phyloP scores from a whole-genome alignment of 2,797 vertebrate species.

The Syndactyla subalaris region DNA sequence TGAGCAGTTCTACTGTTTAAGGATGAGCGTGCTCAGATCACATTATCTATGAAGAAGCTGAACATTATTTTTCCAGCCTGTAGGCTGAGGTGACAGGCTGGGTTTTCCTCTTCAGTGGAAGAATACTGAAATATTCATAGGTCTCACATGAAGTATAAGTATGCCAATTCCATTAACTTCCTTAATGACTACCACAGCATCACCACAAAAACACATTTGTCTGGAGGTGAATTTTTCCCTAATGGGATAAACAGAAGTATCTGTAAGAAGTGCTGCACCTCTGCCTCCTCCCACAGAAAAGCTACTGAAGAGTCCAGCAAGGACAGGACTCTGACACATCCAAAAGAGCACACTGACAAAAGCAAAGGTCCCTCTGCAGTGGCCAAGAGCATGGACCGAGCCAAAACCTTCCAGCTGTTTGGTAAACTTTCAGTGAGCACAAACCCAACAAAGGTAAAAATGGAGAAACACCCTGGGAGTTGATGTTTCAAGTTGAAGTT shows the following conservation, averaged over 20 bases:
- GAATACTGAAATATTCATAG: neutral
- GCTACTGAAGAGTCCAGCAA: neutral
- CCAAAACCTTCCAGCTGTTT: neutral
- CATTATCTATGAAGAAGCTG: constrained; percentile 32
- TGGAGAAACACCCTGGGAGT: neutral
- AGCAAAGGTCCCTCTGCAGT: neutral
- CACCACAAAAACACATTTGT: neutral
- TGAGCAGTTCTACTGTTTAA: neutral
- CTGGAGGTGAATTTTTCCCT: neutral
- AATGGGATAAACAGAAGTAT: constrained; percentile 5
- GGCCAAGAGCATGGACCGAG: neutral
- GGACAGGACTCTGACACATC: neutral
- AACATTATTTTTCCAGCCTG: constrained; percentile 62
- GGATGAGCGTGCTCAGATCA: neutral
- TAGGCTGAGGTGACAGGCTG: neutral
- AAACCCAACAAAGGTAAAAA: constrained; percentile 23
- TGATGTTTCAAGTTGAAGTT: neutral
- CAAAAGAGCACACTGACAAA: neutral
- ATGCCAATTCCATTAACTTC: neutral
- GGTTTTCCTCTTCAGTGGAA: constrained; percentile 48
- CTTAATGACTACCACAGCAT: neutral
- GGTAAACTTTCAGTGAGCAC: neutral
- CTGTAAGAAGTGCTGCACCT: neutral
- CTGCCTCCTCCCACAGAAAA: neutral
- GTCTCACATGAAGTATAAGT: neutral